Evolutionary conservation across 2,888 invertebrate genomes (phyloP).

Genomic region (Caenorhabditis imperialis): DNA sequence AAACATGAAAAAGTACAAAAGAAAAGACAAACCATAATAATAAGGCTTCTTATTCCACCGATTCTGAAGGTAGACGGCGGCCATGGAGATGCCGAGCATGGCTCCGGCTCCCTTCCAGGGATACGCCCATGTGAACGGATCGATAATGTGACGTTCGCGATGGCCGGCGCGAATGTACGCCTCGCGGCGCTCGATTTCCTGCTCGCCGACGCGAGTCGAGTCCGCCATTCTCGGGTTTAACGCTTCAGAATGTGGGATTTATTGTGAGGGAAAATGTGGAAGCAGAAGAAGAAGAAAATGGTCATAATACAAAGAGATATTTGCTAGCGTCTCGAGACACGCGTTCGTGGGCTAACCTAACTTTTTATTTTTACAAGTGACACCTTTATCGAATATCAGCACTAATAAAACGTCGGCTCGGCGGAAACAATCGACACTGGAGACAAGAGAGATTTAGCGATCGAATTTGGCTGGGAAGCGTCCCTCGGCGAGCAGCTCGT

Average conservation of each 20-base stretch:
- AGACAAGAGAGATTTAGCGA: constrained; percentile 67
- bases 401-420: constrained; percentile 47
- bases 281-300: too few species aligned
- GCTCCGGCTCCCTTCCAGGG: constrained; percentile 69
- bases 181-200: constrained; percentile 70
- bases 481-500: constrained; percentile 76
- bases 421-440: constrained; percentile 16
- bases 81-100: constrained; percentile 62
- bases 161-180: constrained; percentile 65
- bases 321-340: constrained; percentile 35
- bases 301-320: constrained; percentile 23
- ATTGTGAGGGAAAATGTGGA: too few species aligned
- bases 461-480: constrained; percentile 78
- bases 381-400: constrained; percentile 54
- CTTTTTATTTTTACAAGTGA: constrained; percentile 39
- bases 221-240: constrained; percentile 65
- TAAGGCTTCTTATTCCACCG: constrained; percentile 75
- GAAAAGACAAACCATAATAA: constrained; percentile 69
- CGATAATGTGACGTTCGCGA: constrained; percentile 59
- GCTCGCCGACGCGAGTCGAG: constrained; percentile 69
- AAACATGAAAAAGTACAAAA: too few species aligned
- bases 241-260: constrained; percentile 13
- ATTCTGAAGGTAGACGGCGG: constrained; percentile 62
- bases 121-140: constrained; percentile 76
- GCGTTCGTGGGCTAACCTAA: too few species aligned